Base-by-base conservation (phyloP, 2,797 vertebrate species). In the Mus caroli region DNA sequence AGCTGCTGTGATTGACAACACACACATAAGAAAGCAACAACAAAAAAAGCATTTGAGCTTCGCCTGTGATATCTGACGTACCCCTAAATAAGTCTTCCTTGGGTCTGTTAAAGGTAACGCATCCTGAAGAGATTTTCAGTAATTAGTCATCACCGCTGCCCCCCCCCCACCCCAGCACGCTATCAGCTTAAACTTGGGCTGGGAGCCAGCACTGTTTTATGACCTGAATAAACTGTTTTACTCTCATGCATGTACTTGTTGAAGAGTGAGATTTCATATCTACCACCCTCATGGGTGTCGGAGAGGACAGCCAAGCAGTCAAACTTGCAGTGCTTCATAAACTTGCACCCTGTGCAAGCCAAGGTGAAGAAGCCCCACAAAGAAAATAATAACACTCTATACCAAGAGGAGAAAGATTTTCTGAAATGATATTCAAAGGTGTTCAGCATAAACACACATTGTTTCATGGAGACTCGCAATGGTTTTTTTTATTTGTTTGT, bases 181-280 rank as follows among this genome's bases (percentile, higher is more conserved):
- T 93, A 50, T 89, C 89, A 88, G 77, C 43, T 94, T 67, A 79
- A 78, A 79, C 3, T 28, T 8, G 37, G 87, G 91, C 71, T 17
- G 1, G 1, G 6, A 46, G 89, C 89, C 94, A 93, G 54, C 56
- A 84, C 62, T 86, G 86, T 56, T 92, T 84, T 60, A 91, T 40
- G 43, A 86, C 56, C 54, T 90, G 54, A 96, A 80, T 67, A 95
- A 77, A 88, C 78, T 79, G 90, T 78, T 93, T 82, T 22, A 69
- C 94, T 71, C 95, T 91, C 94, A 80, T 80, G 94, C 26, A 17
- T 26, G 79, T 17, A 94, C 94, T 84, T 95, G 86, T 93, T 87
- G 87, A 94, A 83, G 73, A 82, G 58, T 0, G 2, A 54, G 50
- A 85, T 78, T 90, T 88, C 50, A 15, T 54, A 64, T 79, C 60